A percentile compares a stretch with the other conserved stretches of the same genome.
phyloP scores from a whole-genome alignment of 2,888 invertebrate genomes.

The Steinernema carpocapsae region DNA sequence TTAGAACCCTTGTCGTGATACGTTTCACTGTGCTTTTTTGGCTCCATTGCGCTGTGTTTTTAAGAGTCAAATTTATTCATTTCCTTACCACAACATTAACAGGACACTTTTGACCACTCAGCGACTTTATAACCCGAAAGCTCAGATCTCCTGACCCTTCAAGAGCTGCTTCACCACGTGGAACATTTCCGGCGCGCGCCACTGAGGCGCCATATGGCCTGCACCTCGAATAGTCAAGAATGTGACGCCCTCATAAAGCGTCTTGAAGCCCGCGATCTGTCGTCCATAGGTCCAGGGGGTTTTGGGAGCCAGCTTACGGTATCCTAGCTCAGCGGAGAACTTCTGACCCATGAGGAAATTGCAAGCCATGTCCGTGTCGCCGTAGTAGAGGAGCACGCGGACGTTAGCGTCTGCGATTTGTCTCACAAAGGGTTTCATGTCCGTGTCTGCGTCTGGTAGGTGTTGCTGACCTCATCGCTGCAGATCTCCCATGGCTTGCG shows the following conservation, averaged over 20 bases:
- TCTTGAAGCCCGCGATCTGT: slow-evolving; percentile 70
- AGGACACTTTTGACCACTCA: too few species aligned
- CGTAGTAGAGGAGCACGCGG: slow-evolving; percentile 66
- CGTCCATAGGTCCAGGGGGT: slow-evolving; percentile 68
- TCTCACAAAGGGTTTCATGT: slow-evolving; percentile 65
- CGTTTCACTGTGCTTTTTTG: too few species aligned
- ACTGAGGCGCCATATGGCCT: slow-evolving; percentile 67
- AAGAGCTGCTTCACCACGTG: slow-evolving; percentile 67
- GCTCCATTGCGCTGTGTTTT: too few species aligned
- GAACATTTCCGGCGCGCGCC: slow-evolving; percentile 66
- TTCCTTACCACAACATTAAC: too few species aligned
- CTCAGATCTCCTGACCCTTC: slow-evolving; percentile 66
- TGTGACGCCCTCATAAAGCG: slow-evolving; percentile 66
- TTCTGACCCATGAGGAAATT: slow-evolving; percentile 68
- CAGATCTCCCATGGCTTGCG: slow-evolving; percentile 63
- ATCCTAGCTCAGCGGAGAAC: slow-evolving; percentile 60
- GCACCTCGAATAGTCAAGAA: slow-evolving; percentile 59
- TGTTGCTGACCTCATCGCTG: slow-evolving; percentile 63
- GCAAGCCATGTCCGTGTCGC: slow-evolving; percentile 64
- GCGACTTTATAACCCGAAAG: too few species aligned
- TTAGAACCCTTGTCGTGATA: too few species aligned
- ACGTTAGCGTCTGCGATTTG: slow-evolving; percentile 62
- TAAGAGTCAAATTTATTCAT: too few species aligned
- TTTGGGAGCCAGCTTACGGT: slow-evolving; percentile 52
- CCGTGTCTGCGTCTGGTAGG: slow-evolving; percentile 64